These are phyloP conservation scores for Ennomos fuscantarius DNA, from an alignment of 2,888 invertebrate species.

Conservation along the genomic window DNA sequence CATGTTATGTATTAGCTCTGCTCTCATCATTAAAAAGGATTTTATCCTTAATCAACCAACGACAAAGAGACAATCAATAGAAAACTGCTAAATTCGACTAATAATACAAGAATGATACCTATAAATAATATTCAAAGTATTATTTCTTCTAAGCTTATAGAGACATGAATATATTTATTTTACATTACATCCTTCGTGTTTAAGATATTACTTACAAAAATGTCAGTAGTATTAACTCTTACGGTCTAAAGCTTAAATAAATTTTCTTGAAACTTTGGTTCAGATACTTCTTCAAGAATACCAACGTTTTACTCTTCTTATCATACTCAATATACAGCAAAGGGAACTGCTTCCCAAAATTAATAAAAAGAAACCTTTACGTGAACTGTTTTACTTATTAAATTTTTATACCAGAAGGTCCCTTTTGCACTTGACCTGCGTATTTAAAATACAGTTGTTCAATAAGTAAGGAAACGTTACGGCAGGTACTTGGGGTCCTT, in stretches of 20 bases:
- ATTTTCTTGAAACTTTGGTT: slow-evolving; percentile 4
- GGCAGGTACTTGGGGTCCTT: slow-evolving; percentile 68
- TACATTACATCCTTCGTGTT: too few species aligned
- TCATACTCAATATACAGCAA: slow-evolving; percentile 19
- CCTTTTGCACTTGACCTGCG: slow-evolving; percentile 50
- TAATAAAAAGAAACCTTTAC: slow-evolving; percentile 29
- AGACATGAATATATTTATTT: background rate
- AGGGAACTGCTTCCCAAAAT: slow-evolving; percentile 20
- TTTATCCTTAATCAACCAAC: too few species aligned
- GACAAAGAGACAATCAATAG: too few species aligned
- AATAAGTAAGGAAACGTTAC: slow-evolving; percentile 70
- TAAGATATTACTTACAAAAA: background rate
- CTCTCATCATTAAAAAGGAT: too few species aligned
- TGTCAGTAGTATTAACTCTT: background rate
- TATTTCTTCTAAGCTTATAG: too few species aligned
- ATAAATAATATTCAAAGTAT: too few species aligned
- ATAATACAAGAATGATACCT: too few species aligned
- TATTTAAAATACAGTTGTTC: slow-evolving; percentile 62
- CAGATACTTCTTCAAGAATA: slow-evolving; percentile 5
- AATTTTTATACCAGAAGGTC: slow-evolving; percentile 31
- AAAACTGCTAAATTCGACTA: too few species aligned
- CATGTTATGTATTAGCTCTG: too few species aligned
- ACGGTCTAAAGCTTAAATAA: slow-evolving; percentile 5
- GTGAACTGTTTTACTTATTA: slow-evolving; percentile 36
- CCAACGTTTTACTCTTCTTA: slow-evolving; percentile 13